Evolutionary conservation across 1,140 invertebrate species (phyloP).

Genomic region (Drosophila punjabiensis): DNA sequence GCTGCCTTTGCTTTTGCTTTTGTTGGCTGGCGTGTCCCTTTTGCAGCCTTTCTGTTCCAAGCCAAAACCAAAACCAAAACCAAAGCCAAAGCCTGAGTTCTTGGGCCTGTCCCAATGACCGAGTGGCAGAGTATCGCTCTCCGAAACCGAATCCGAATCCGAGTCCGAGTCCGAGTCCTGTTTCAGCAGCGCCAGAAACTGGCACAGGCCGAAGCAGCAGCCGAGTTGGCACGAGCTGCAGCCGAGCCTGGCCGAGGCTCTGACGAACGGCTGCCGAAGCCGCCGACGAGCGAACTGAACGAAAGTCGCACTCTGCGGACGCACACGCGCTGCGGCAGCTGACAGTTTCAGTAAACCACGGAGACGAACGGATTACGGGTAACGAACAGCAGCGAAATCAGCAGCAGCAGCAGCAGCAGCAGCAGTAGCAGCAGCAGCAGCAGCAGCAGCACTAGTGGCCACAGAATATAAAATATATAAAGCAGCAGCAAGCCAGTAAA

Average conservation of each 20-base stretch:
- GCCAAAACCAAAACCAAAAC: not conserved
- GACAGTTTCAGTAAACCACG: conserved; percentile 85
- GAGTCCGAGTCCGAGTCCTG: not conserved
- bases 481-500: conserved; percentile 5
- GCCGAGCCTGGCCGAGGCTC: conserved; percentile 6
- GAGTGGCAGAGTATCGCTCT: conserved; percentile 46
- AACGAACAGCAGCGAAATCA: conserved; percentile 62
- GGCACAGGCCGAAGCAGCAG: conserved; percentile 41
- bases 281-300: conserved; percentile 65
- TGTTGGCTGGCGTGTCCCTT: conserved; percentile 24
- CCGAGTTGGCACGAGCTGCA: not conserved
- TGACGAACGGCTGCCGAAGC: conserved; percentile 23
- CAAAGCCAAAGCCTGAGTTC: conserved; percentile 8
- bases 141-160: not conserved
- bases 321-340: conserved; percentile 75
- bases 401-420: not conserved
- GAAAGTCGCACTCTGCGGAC: conserved; percentile 79
- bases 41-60: conserved; percentile 32
- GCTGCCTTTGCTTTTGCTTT: conserved; percentile 1
- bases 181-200: conserved; percentile 27
- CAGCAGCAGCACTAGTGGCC: not conserved
- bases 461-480: conserved; percentile 18
- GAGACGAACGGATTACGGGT: conserved; percentile 85
- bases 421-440: too few relatives aligned
- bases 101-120: conserved; percentile 80